These are phyloP conservation scores for Aplidium turbinatum DNA, from an alignment of 23 tunicate genomes.

Conservation along the genomic window DNA sequence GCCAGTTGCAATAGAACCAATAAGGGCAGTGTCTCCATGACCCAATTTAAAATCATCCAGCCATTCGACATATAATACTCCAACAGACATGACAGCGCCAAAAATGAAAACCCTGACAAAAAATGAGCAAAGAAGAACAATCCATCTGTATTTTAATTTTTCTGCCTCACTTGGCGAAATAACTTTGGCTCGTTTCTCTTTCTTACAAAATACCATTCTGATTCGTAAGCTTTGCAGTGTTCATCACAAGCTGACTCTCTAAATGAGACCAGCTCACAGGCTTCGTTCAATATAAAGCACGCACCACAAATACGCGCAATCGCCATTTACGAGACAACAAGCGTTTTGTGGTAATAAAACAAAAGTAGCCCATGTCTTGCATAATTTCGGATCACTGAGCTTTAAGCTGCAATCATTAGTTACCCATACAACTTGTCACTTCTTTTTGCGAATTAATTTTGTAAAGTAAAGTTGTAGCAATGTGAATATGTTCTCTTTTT, in stretches of 20 bases:
- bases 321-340: too few species aligned
- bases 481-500: too few species aligned
- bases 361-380: too few species aligned
- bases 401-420: too few species aligned
- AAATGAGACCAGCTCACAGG: too few species aligned
- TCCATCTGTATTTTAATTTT: constrained; percentile 72
- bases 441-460: too few species aligned
- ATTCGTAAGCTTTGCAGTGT: neutral
- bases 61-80: constrained; percentile 83
- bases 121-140: constrained; percentile 78
- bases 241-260: neutral
- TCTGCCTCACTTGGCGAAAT: constrained; percentile 51
- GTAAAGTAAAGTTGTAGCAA: too few species aligned
- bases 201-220: neutral
- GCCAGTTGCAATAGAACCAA: constrained; percentile 88
- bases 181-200: neutral
- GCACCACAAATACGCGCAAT: too few species aligned
- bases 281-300: too few species aligned
- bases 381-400: too few species aligned
- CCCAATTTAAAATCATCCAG: constrained; percentile 62
- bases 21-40: constrained; percentile 74
- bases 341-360: too few species aligned
- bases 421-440: too few species aligned
- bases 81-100: constrained; percentile 88
- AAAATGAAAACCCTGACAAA: constrained; percentile 66